These are phyloP conservation scores for Mesorhabditis spiculigera DNA, from an alignment of 2,888 invertebrate genomes.

Conservation along the genomic window DNA sequence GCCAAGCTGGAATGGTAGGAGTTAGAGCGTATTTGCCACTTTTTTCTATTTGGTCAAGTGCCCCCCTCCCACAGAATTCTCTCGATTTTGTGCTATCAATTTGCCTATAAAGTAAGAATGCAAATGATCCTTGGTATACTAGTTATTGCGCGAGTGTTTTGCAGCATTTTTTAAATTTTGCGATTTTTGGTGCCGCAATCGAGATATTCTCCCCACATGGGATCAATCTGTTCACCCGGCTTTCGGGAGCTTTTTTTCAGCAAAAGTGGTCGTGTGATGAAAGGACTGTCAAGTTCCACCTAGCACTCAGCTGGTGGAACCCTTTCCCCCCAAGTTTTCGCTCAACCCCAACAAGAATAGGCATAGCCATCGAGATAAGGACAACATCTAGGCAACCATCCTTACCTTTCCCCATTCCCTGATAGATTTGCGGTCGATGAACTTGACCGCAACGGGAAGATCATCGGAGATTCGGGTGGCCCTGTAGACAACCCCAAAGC, in stretches of 20 bases:
- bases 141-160: too few relatives aligned
- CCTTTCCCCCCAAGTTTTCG: not conserved
- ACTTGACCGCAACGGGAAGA: constrained; percentile 53
- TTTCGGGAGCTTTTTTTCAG: too few relatives aligned
- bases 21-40: not conserved
- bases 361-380: too few relatives aligned
- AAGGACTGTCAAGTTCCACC: not conserved
- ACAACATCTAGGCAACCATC: not conserved
- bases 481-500: constrained; percentile 37
- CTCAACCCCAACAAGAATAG: not conserved
- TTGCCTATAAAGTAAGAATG: too few relatives aligned
- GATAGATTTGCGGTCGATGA: constrained; percentile 50
- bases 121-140: too few relatives aligned
- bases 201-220: too few relatives aligned
- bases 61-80: not conserved
- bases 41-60: not conserved
- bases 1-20: constrained; percentile 37
- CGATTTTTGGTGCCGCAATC: too few relatives aligned
- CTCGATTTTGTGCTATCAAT: not conserved
- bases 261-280: too few relatives aligned
- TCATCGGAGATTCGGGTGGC: constrained; percentile 42
- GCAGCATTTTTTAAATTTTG: too few relatives aligned
- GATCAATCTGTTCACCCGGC: too few relatives aligned
- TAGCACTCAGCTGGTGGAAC: not conserved
- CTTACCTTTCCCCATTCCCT: constrained; percentile 49